Evolutionary conservation across 2,113 vertebrate species (phyloP), one percentile per base, ranked within the genome.

Genomic region (Tichodroma muraria): DNA sequence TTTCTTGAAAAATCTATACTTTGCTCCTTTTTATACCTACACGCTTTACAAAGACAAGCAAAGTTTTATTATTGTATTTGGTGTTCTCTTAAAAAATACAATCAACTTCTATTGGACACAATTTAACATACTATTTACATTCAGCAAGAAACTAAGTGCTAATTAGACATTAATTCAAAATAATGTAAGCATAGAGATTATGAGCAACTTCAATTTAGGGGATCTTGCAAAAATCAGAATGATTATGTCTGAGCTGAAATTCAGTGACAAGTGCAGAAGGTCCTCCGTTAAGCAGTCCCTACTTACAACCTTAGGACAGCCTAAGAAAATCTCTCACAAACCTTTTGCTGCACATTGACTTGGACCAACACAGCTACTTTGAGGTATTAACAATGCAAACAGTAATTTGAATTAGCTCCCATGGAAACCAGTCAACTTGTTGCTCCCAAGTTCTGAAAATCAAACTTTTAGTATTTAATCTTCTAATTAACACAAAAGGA

Each of bases 341-440:
- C 15, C 21, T 75, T 85, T 30, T 49, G 25, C 85, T 42, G 37
- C 49, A 31, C 59, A 56, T 28, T 87, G 68, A 72, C 72, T 95
- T 70, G 82, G 71, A 85, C 28, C 80, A 88, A 53, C 54, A 92
- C 42, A 93, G 63, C 81, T 86, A 54, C 83, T 73, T 70, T 72
- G 76, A 92, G 68, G 42, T 76, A 85, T 31, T 88, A 91, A 73
- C 73, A 91, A 68, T 53, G 75, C 53, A 86, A 94, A 91, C 76
- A 92, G 37, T 68, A 93, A 95, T 83, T 68, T 93, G 79, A 94
- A 94, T 95, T 64, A 91, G 95, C 96, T 96, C 85, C 96, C 94
- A 97, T 85, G 92, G 96, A 93, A 98, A 97, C 92, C n/a, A 80
- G 77, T 84, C 63, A 90, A 95, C 87, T 93, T 91, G 44, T 50